phyloP scores from a whole-genome alignment of 2,113 vertebrate genomes.

The Motacilla tschutschensis region DNA sequence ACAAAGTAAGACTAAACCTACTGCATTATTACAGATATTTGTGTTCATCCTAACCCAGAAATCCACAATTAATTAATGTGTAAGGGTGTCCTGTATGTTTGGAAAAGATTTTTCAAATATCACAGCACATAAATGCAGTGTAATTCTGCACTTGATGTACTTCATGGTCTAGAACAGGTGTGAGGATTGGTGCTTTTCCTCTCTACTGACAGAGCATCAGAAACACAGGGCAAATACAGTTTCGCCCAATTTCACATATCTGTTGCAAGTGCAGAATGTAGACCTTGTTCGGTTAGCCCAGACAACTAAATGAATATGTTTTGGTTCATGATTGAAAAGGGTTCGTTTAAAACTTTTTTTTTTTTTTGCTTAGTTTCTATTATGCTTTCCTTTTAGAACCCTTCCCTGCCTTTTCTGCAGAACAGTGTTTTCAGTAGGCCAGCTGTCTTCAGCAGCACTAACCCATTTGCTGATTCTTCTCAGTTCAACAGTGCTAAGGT shows the following conservation, averaged over 20 bases:
- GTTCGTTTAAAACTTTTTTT: neutral
- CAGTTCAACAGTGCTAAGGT: constrained; percentile 76
- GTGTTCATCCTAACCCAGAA: neutral
- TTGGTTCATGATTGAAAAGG: neutral
- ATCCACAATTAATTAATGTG: neutral
- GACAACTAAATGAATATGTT: neutral
- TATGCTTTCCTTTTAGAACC: constrained; percentile 85
- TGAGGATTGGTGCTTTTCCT: neutral
- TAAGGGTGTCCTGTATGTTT: neutral
- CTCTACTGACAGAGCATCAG: neutral
- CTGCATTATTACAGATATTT: neutral
- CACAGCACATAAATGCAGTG: neutral
- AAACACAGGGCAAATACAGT: neutral
- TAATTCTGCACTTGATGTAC: neutral
- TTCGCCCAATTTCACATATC: neutral
- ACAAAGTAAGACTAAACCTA: neutral
- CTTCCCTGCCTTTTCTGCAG: constrained; percentile 78
- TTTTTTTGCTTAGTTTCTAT: constrained; percentile 44
- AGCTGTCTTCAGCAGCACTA: constrained; percentile 79
- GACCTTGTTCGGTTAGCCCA: neutral
- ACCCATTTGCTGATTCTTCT: constrained; percentile 80
- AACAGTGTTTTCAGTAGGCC: constrained; percentile 76
- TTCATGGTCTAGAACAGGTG: neutral
- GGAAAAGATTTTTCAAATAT: neutral
- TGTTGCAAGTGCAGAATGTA: neutral